These are phyloP conservation scores for Catharus fuscescens DNA, from an alignment of 2,113 vertebrate species.

Conservation along the genomic window DNA sequence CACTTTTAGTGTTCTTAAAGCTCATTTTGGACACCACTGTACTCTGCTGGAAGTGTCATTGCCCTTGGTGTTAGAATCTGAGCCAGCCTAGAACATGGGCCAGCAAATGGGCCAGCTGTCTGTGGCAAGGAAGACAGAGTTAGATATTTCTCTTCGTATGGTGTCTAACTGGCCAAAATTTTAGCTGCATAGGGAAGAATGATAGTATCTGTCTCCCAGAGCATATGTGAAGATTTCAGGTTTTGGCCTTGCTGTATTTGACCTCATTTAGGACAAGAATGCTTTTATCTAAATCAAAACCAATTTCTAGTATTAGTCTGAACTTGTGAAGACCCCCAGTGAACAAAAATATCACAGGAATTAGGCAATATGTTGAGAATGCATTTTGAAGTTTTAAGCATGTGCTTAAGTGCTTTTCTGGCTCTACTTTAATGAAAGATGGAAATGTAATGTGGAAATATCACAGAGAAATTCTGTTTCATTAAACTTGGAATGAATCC, in stretches of 20 bases:
- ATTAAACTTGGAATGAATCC: conserved; percentile 41
- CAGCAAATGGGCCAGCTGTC: background rate
- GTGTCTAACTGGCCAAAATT: background rate
- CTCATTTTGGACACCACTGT: background rate
- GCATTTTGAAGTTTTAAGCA: conserved; percentile 66
- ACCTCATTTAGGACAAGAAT: conserved; percentile 62
- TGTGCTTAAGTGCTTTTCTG: conserved; percentile 64
- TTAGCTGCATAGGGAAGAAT: background rate
- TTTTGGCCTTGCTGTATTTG: conserved; percentile 38
- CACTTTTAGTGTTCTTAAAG: background rate
- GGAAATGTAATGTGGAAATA: conserved; percentile 51
- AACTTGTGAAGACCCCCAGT: conserved; percentile 62
- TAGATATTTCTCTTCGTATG: background rate
- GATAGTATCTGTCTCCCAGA: conserved; percentile 14
- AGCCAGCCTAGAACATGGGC: background rate
- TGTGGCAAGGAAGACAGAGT: background rate
- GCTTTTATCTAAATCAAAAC: conserved; percentile 71
- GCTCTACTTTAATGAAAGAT: conserved; percentile 60
- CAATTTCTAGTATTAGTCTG: conserved; percentile 47
- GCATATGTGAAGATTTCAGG: conserved; percentile 51
- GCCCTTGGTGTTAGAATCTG: background rate
- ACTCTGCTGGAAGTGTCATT: background rate
- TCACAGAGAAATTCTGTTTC: conserved; percentile 16
- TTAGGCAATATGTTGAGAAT: conserved; percentile 64
- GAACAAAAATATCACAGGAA: conserved; percentile 63